Evolutionary conservation across 2,797 vertebrate genomes (phyloP).

Genomic region (Gambusia yucatana): DNA sequence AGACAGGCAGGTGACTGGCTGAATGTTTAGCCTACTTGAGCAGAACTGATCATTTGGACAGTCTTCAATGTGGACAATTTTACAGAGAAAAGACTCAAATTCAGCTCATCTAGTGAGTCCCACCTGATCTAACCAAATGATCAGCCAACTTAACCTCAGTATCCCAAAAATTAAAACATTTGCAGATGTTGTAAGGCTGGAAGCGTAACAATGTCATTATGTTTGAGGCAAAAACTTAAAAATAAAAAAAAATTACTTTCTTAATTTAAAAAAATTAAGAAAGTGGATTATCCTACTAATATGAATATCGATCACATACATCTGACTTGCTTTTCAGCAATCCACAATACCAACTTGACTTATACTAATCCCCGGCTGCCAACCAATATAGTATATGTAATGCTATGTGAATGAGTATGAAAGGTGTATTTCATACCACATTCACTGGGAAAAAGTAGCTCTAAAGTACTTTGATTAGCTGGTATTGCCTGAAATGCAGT

Average conservation of each 20-base stretch:
- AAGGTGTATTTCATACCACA: too few species aligned
- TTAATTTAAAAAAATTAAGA: too few species aligned
- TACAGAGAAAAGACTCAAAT: background rate
- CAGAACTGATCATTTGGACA: background rate
- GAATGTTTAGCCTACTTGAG: background rate
- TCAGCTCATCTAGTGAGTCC: background rate
- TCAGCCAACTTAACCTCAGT: background rate
- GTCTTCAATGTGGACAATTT: background rate
- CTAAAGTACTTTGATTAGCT: too few species aligned
- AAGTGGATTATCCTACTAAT: background rate
- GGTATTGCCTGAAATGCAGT: too few species aligned
- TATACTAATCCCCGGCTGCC: too few species aligned
- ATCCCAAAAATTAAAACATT: background rate
- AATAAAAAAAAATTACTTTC: too few species aligned
- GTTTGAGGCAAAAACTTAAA: background rate
- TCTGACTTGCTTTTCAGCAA: background rate
- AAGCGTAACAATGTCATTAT: background rate
- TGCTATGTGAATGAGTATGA: too few species aligned
- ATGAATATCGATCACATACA: background rate
- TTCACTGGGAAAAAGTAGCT: too few species aligned
- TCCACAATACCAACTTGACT: background rate
- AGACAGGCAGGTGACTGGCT: background rate
- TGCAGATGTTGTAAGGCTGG: background rate
- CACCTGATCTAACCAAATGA: background rate
- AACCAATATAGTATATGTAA: too few species aligned